Evolutionary conservation across 2,113 vertebrate species (phyloP).

Genomic region (Myotis davidii): DNA sequence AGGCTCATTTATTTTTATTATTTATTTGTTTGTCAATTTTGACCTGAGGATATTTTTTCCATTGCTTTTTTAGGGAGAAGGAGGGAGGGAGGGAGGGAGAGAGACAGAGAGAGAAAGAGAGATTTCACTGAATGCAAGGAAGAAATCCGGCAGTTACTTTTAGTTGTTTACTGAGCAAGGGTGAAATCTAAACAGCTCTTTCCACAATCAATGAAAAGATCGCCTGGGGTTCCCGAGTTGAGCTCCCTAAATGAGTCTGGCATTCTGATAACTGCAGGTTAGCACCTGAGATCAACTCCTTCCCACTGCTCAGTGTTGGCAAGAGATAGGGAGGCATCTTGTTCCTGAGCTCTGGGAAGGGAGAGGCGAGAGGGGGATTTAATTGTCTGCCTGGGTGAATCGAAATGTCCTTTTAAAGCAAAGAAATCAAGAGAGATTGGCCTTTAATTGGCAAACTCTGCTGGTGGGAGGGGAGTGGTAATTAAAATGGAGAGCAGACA

Average conservation of each 20-base stretch:
- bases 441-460: constrained; percentile 67
- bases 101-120: neutral
- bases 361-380: constrained; percentile 49
- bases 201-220: constrained; percentile 71
- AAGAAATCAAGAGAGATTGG: constrained; percentile 62
- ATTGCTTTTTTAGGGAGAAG: no score
- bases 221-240: constrained; percentile 63
- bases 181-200: constrained; percentile 54
- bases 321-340: constrained; percentile 61
- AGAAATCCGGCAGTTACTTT: constrained; percentile 67
- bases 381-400: constrained; percentile 73
- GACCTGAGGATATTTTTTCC: no score
- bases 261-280: constrained; percentile 77
- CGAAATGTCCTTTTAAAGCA: constrained; percentile 70
- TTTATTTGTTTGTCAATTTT: no score
- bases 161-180: constrained; percentile 71
- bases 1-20: no score
- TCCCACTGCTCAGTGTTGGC: constrained; percentile 24
- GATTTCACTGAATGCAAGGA: neutral
- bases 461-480: neutral
- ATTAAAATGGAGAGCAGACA: constrained; percentile 46
- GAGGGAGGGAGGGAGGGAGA: no score
- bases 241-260: constrained; percentile 76
- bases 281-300: constrained; percentile 78
- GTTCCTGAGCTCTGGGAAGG: constrained; percentile 48